A percentile compares a stretch with the other conserved stretches of the same genome.
Conservation (phyloP, 2,888 invertebrate species). For the Teleiodes luculella region DNA sequence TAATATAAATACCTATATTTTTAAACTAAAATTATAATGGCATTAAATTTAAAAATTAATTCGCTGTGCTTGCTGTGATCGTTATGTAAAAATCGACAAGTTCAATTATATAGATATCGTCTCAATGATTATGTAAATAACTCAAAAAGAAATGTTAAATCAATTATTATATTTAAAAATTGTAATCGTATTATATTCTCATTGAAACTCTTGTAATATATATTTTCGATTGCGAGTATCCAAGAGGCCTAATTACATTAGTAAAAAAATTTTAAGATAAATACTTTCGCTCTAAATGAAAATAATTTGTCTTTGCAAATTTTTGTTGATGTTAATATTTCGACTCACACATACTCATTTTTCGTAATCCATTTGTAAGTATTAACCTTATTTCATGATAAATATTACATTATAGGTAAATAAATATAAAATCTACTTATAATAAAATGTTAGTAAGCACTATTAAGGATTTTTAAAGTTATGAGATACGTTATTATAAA, state of each 20-base stretch:
- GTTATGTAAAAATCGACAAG: conserved; percentile 4
- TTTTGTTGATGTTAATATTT: too few species aligned
- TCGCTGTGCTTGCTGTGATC: conserved; percentile 37
- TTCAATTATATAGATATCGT: background rate
- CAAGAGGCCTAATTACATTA: conserved; percentile 50
- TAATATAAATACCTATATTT: background rate
- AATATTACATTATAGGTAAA: too few species aligned
- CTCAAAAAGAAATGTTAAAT: background rate
- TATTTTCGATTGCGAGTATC: conserved; percentile 51
- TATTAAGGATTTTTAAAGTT: too few species aligned
- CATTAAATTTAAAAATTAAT: background rate
- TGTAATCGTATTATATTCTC: too few species aligned
- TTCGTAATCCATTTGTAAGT: too few species aligned
- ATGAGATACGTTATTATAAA: too few species aligned
- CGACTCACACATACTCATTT: too few species aligned
- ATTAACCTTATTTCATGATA: too few species aligned
- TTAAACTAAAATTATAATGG: background rate
- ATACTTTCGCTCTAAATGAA: too few species aligned
- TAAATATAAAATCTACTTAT: too few species aligned
- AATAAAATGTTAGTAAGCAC: too few species aligned
- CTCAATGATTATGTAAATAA: background rate
- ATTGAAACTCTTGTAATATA: background rate
- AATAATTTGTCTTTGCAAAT: too few species aligned
- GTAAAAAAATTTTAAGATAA: background rate
- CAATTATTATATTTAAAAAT: background rate